These are phyloP conservation scores for Petrophora chlorosata DNA, from an alignment of 2,888 invertebrate species.

Conservation along the genomic window DNA sequence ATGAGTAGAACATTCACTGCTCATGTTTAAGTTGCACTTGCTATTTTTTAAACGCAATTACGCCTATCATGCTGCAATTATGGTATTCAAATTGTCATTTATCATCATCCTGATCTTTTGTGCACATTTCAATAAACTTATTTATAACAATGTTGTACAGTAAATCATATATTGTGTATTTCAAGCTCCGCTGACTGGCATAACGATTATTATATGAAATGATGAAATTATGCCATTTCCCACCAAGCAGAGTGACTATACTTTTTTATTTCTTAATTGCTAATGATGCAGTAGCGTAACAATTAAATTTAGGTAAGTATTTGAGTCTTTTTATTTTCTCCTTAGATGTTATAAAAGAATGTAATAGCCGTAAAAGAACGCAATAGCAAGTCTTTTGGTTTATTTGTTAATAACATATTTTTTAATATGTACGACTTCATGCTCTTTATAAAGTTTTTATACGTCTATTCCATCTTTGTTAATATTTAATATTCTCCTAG, in stretches of 20 bases:
- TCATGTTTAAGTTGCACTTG: no score
- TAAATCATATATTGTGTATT: slow-evolving; percentile 22
- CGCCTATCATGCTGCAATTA: background rate
- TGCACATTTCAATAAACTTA: slow-evolving; percentile 14
- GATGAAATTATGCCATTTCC: slow-evolving; percentile 6
- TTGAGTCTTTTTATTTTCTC: no score
- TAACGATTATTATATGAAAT: slow-evolving; percentile 22
- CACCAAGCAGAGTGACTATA: background rate
- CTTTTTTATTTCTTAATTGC: background rate
- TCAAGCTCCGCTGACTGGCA: slow-evolving; percentile 29
- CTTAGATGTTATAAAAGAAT: no score
- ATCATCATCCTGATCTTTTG: slow-evolving; percentile 2
- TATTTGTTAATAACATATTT: no score
- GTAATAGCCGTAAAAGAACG: no score
- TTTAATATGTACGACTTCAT: no score
- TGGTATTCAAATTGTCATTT: slow-evolving; percentile 1
- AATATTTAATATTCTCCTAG: no score
- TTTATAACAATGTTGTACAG: slow-evolving; percentile 16
- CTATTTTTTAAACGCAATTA: no score
- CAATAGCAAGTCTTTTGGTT: no score
- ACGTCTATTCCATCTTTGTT: no score
- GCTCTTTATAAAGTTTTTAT: no score
- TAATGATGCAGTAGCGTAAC: background rate
- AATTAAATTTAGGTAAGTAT: background rate
- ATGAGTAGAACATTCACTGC: no score